Evolutionary conservation across 2,113 vertebrate genomes (phyloP).

Genomic region (Plectropomus leopardus): DNA sequence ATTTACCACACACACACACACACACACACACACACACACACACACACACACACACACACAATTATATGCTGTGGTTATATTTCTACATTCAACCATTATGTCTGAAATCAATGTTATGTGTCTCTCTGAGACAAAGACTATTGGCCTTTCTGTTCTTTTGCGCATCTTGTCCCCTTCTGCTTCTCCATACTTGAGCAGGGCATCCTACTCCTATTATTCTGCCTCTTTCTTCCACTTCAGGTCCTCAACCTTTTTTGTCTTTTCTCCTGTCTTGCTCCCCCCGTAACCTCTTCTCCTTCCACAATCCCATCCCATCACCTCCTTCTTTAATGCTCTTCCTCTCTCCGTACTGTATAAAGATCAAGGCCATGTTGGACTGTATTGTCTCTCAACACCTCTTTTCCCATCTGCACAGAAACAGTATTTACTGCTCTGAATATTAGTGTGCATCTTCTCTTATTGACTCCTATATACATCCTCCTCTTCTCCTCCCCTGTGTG

Average conservation of each 20-base stretch:
- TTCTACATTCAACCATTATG: not conserved
- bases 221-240: not conserved
- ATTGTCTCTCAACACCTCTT: slow-evolving; percentile 20
- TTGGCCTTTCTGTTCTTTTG: not conserved
- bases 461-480: slow-evolving; percentile 41
- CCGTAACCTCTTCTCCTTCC: slow-evolving; percentile 5
- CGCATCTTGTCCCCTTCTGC: slow-evolving; percentile 1
- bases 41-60: not conserved
- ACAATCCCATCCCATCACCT: not conserved
- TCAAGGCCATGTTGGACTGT: not conserved
- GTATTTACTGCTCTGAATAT: slow-evolving; percentile 62
- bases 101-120: not conserved
- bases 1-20: not conserved
- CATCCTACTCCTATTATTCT: not conserved
- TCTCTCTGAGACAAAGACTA: not conserved
- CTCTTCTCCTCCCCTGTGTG: slow-evolving; percentile 20
- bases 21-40: not conserved
- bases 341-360: not conserved
- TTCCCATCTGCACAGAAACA: slow-evolving; percentile 21
- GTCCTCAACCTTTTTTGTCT: not conserved
- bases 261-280: not conserved
- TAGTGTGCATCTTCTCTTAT: slow-evolving; percentile 56
- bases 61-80: not conserved
- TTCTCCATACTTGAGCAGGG: not conserved
- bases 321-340: not conserved